Conservation (phyloP, 2,113 vertebrate species). For the Phaethornis superciliosus region DNA sequence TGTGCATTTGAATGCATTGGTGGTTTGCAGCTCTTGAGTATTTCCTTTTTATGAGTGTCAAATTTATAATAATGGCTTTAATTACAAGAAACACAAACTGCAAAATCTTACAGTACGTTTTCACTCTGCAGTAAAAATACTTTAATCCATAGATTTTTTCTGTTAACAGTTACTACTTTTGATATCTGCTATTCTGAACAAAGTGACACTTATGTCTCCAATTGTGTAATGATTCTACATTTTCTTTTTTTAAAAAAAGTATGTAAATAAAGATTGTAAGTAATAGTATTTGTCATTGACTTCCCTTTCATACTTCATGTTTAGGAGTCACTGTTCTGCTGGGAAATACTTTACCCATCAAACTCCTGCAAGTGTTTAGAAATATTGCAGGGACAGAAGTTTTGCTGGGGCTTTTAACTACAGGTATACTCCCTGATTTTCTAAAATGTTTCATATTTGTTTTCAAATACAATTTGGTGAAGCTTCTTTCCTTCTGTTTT, state of each 20-base stretch:
- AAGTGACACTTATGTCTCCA: constrained; percentile 2
- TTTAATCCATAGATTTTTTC: constrained; percentile 20
- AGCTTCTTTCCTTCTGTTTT: not conserved
- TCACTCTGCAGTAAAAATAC: not conserved
- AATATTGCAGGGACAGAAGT: not conserved
- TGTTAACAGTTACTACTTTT: constrained; percentile 32
- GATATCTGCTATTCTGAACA: not conserved
- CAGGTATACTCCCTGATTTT: not conserved
- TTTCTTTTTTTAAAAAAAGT: not conserved
- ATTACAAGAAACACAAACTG: not conserved
- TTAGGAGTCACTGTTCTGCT: not conserved
- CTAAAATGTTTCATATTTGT: not conserved
- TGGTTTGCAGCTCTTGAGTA: not conserved
- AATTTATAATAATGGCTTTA: not conserved
- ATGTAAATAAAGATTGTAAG: not conserved
- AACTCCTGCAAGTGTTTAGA: constrained; percentile 21
- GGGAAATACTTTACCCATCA: constrained; percentile 2
- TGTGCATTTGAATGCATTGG: not conserved
- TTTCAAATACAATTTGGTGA: not conserved
- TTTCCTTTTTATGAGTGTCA: too few species aligned
- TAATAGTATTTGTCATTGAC: not conserved
- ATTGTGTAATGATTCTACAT: not conserved
- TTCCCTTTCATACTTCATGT: not conserved
- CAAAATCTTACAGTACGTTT: not conserved
- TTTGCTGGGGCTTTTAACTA: not conserved